Conservation (phyloP, 2,797 vertebrate genomes). For the Urocyon cinereoargenteus region DNA sequence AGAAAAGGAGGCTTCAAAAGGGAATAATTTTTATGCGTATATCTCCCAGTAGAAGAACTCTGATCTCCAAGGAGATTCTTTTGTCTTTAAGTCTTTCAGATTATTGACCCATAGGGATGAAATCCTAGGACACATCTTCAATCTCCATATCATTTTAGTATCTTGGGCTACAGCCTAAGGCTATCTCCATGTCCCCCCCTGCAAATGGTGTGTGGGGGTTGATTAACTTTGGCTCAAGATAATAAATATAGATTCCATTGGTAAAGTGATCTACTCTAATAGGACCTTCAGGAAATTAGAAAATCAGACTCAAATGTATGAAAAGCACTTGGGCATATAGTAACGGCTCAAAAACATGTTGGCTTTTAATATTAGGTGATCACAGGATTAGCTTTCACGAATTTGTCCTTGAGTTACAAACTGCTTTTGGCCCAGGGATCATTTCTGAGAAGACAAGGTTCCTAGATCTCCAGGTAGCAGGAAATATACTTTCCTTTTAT, state of each 20-base stretch:
- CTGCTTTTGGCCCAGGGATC: background rate
- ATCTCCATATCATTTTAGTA: background rate
- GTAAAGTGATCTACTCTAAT: constrained; percentile 8
- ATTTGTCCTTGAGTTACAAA: background rate
- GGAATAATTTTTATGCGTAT: background rate
- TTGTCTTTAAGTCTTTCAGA: constrained; percentile 8
- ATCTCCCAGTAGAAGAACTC: background rate
- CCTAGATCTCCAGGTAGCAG: background rate
- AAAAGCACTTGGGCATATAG: background rate
- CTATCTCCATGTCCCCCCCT: background rate
- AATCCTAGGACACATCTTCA: background rate
- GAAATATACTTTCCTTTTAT: background rate
- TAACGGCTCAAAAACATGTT: background rate
- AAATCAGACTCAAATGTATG: background rate
- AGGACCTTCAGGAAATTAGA: background rate
- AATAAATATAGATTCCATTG: background rate
- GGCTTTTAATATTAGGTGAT: background rate
- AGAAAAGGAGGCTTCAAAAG: background rate
- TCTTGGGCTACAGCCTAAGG: background rate
- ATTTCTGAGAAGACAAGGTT: background rate
- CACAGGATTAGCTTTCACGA: background rate
- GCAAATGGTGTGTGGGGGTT: background rate
- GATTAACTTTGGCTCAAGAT: background rate
- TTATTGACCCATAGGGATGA: background rate
- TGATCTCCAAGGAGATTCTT: background rate